Evolutionary conservation across 1,140 invertebrate genomes (phyloP), one percentile per base, ranked within the genome.

Genomic region (Sesamia nonagrioides): DNA sequence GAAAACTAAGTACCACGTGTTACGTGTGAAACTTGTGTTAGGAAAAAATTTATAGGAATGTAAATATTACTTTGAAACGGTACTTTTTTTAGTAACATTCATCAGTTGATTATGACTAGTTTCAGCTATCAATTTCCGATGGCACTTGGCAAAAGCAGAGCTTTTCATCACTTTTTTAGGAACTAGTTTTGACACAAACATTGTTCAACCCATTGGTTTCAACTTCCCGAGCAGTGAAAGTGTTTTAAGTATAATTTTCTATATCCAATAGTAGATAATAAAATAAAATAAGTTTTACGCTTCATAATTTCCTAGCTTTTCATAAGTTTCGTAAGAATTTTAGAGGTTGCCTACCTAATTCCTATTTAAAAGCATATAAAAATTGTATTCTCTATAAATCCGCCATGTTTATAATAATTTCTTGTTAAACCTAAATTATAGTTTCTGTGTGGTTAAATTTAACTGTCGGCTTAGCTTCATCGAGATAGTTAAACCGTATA

Each of bases 371-470:
- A 50, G 27, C 40, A 3, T 42, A 35, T 37, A 50, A 63, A 75
- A 63, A 33, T 13, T 15, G 6, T 3, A 17, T 40, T 18, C n/a
- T 42, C 37, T 15, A 60, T 74, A 74, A 58, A 74, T 45, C 54
- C 18, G 17, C 17, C 48, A 13, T 58, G 18, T 58, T 15, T 21
- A 27, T 61, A 75, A 50, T 75, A 75, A 75, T 75, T 61, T 50
- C 33, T 61, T 7, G 58, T 75, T 75, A 61, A 75, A 50, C 42
- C 73, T 75, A 50, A 75, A 50, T 75, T 75, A 75, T 75, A 63
- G 21, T 6, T 33, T 7, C 18, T 18, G 42, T 68, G 63, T 27
- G 73, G 73, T 75, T 75, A 75, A 63, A 37, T 48, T 75, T 75
- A 75, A 75, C 73, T 37, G 48, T 75, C 73, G 27, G 73, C 42